Percentiles rank a stretch among this genome's conserved stretches.
phyloP scores from a whole-genome alignment of 2,888 invertebrate genomes.

The Ctena decussata region DNA sequence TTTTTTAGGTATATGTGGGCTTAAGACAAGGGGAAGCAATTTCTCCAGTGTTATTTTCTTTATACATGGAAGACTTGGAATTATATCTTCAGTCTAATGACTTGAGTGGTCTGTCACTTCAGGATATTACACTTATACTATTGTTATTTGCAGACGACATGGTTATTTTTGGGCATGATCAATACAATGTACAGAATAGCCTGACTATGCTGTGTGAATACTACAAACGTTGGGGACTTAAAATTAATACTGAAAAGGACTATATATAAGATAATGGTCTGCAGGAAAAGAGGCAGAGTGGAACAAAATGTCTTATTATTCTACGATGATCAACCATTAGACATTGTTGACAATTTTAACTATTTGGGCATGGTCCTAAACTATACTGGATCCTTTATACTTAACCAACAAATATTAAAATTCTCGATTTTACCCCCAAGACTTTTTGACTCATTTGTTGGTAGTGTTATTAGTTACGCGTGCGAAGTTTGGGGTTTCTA shows the following conservation, averaged over 20 bases:
- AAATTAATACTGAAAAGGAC: too few species aligned
- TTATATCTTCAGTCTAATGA: not conserved
- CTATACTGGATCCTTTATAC: not conserved
- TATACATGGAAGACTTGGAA: not conserved
- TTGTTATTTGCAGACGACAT: not conserved
- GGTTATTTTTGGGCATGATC: not conserved
- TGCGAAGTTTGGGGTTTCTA: not conserved
- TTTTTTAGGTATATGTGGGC: too few species aligned
- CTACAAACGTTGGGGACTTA: too few species aligned
- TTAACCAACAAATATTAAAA: slow-evolving; percentile 1
- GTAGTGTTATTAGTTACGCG: not conserved
- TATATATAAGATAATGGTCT: too few species aligned
- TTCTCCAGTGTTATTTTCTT: not conserved
- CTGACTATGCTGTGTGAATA: too few species aligned
- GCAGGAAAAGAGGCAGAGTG: too few species aligned
- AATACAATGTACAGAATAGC: not conserved
- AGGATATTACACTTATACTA: not conserved
- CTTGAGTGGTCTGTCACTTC: not conserved
- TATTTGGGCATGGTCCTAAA: not conserved
- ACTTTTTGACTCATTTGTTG: not conserved
- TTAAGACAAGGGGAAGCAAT: slow-evolving; percentile 9
- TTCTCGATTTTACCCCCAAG: not conserved
- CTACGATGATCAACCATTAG: too few species aligned
- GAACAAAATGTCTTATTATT: too few species aligned
- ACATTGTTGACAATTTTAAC: not conserved